Evolutionary conservation across 2,113 vertebrate genomes (phyloP).

Genomic region (Phasianus colchicus): DNA sequence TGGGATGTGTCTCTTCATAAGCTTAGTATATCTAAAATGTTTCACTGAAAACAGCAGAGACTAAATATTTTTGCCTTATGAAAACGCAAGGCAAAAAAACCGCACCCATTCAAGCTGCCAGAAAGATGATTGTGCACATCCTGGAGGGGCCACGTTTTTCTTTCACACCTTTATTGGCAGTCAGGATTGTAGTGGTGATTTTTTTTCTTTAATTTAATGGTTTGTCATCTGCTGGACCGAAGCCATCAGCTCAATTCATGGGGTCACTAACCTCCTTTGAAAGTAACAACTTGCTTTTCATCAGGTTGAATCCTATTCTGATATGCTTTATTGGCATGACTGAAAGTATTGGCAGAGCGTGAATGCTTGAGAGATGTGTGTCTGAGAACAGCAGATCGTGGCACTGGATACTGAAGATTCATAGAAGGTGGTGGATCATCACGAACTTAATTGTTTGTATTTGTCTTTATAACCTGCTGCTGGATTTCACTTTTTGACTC

Average conservation of each 20-base stretch:
- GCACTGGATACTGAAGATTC: not conserved
- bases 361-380: not conserved
- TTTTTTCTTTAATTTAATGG: conserved; percentile 16
- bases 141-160: not conserved
- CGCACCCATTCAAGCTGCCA: not conserved
- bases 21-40: not conserved
- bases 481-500: not conserved
- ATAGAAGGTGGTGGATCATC: not conserved
- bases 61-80: not conserved
- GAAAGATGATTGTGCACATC: not conserved
- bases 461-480: not conserved
- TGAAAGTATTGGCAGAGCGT: conserved; percentile 30
- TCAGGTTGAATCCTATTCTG: conserved; percentile 29
- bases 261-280: conserved; percentile 23
- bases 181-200: not conserved
- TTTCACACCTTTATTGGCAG: conserved; percentile 25
- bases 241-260: not conserved
- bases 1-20: not conserved
- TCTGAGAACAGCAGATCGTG: conserved; percentile 10
- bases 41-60: not conserved
- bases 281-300: conserved; percentile 47
- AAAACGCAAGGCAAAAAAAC: not conserved
- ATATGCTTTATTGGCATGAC: not conserved
- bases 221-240: conserved; percentile 28
- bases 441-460: not conserved